Evolutionary conservation across 2,113 vertebrate genomes (phyloP), one percentile per base, ranked within the genome.

Genomic region (Bos indicus): DNA sequence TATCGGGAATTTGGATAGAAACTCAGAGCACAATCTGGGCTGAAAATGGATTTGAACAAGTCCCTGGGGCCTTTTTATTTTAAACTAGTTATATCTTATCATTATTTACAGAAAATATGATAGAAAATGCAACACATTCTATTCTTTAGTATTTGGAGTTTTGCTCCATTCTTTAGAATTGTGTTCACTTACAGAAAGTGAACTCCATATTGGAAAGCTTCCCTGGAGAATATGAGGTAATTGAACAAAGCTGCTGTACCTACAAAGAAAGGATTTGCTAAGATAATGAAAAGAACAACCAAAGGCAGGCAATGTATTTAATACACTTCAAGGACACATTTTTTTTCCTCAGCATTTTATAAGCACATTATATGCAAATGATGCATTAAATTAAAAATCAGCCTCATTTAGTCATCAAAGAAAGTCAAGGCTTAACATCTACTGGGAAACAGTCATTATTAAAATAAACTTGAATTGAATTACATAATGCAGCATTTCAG

Each of bases 381-480:
- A 92, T 85, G 36, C 40, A 57, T 78, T 64, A 43, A 97, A 92
- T 86, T 81, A 92, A 86, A 96, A 94, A 89, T 89, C n/a, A 74
- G n/a, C 59, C 59, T 91, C 74, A 40, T 67, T 40, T 30, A 64
- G 51, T 84, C 88, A 96, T 62, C 26, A 36, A 33, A 93, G 59
- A 77, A 93, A 54, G 43, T 90, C 2, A 0, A 62, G 52, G 82
- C n/a, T 91, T 88, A 88, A 80, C 30, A 88, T 90, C 86, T 91
- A 48, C 26, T 57, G 36, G 64, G 30, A 95, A 88, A 91, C 48
- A 93, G 64, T 52, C 87, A 16, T 90, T 83, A 40, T 60, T 88
- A 94, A 91, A 95, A 91, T 83, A 46, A 87, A 67, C 36, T 40
- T 88, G 57, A 91, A 90, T 92, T 83, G 64, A 90, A 88, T 93